Conservation (phyloP, 2,797 vertebrate genomes). For the Lacerta agilis region DNA sequence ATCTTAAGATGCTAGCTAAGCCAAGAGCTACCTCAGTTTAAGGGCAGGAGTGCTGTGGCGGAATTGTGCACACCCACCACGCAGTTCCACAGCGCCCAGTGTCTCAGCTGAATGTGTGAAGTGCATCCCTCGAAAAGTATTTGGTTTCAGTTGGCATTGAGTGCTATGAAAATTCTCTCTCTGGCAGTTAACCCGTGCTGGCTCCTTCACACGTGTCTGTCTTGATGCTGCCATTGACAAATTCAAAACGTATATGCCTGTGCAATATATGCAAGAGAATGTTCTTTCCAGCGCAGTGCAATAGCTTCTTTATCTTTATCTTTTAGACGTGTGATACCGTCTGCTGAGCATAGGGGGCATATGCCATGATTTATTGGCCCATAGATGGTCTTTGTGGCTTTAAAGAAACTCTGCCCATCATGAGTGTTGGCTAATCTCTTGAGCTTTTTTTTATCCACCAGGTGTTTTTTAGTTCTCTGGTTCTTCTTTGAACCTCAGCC, state of each 20-base stretch:
- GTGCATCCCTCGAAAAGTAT: neutral
- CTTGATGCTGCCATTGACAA: neutral
- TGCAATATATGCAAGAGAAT: too few relatives aligned
- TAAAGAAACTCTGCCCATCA: too few relatives aligned
- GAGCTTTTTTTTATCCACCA: too few relatives aligned
- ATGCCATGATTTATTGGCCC: too few relatives aligned
- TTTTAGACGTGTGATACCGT: too few relatives aligned
- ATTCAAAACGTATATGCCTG: neutral
- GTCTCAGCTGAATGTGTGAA: neutral
- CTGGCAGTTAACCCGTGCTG: neutral
- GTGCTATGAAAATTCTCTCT: neutral
- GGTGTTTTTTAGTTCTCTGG: too few relatives aligned
- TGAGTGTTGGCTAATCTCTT: too few relatives aligned
- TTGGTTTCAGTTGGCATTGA: neutral
- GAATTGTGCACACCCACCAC: neutral
- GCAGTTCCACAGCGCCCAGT: neutral
- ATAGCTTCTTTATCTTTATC: too few relatives aligned
- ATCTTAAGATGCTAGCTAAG: neutral
- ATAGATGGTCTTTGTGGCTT: too few relatives aligned
- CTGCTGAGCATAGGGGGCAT: too few relatives aligned
- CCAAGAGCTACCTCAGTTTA: neutral
- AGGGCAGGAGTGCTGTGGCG: neutral
- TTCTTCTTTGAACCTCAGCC: too few relatives aligned
- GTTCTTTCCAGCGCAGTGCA: too few relatives aligned
- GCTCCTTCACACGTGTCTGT: neutral